A percentile compares a stretch with the other conserved stretches of the same genome.
These are phyloP conservation scores for Planococcus citri DNA, from an alignment of 1,140 invertebrate genomes.

Conservation along the genomic window DNA sequence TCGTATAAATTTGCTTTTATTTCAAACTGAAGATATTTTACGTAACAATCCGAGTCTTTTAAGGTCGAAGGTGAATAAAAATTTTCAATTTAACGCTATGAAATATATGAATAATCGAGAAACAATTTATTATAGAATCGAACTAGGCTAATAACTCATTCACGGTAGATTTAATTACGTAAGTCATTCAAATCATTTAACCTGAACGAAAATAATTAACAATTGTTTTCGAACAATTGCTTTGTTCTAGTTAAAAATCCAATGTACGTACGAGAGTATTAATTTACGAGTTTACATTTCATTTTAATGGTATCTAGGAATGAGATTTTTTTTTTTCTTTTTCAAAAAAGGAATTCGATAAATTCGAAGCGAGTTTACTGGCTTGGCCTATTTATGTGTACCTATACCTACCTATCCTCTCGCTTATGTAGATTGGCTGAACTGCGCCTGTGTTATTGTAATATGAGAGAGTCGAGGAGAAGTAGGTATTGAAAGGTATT, in stretches of 20 bases:
- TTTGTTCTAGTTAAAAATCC: conserved; percentile 13
- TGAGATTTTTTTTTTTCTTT: background rate
- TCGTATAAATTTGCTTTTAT: no score
- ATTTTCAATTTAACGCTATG: conserved; percentile 15
- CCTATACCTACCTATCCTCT: no score
- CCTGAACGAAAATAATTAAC: conserved; percentile 20
- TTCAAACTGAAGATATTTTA: background rate
- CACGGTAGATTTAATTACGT: conserved; percentile 6
- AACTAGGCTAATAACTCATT: conserved; percentile 20
- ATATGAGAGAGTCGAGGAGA: no score
- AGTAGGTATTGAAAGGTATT: no score
- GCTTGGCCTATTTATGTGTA: conserved; percentile 2
- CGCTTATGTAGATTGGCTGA: no score
- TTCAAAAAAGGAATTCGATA: background rate
- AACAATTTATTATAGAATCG: background rate
- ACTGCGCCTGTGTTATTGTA: no score
- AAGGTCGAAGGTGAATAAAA: conserved; percentile 9
- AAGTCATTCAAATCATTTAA: conserved; percentile 20
- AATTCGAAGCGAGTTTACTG: background rate
- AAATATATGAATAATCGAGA: conserved; percentile 6
- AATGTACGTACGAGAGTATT: no score
- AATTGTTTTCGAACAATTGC: background rate
- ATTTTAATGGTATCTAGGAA: conserved; percentile 8
- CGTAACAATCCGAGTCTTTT: background rate
- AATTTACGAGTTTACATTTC: background rate